These are phyloP conservation scores for Scaptomyza polygonia DNA, from an alignment of 2,888 invertebrate genomes.

Conservation along the genomic window DNA sequence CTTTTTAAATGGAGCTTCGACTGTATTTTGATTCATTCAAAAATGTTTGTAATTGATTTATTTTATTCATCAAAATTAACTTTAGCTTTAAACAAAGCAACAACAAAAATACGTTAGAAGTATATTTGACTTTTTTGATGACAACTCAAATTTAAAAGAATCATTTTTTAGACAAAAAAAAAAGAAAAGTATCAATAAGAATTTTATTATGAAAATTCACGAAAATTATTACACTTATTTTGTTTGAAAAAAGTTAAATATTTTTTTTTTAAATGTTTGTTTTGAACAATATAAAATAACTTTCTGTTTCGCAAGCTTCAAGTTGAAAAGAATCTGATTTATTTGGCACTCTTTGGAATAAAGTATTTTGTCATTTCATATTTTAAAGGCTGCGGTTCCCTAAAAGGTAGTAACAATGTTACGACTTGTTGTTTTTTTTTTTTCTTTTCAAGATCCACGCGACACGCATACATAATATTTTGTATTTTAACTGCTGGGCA, in stretches of 20 bases:
- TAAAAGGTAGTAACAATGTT: conserved; percentile 26
- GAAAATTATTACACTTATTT: too few species aligned
- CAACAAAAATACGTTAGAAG: too few species aligned
- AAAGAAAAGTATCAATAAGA: too few species aligned
- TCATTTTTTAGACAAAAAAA: too few species aligned
- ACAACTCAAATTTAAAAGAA: too few species aligned
- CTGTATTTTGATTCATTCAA: too few species aligned
- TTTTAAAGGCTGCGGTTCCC: conserved; percentile 4
- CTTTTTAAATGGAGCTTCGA: too few species aligned
- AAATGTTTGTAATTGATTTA: too few species aligned
- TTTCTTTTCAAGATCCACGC: conserved; percentile 50
- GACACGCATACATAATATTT: conserved; percentile 47
- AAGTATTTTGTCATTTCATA: conserved; percentile 10
- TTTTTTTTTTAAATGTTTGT: neutral
- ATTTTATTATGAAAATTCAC: too few species aligned
- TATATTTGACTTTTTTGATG: too few species aligned
- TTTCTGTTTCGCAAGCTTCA: neutral
- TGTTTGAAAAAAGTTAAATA: neutral
- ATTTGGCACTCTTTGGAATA: neutral
- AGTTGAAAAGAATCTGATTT: neutral
- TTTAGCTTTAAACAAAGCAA: too few species aligned
- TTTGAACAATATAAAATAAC: neutral
- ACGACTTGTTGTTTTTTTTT: conserved; percentile 58
- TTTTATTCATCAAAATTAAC: too few species aligned
- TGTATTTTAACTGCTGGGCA: conserved; percentile 2